Evolutionary conservation across 1,140 invertebrate species (phyloP).

Genomic region (Delia radicum): DNA sequence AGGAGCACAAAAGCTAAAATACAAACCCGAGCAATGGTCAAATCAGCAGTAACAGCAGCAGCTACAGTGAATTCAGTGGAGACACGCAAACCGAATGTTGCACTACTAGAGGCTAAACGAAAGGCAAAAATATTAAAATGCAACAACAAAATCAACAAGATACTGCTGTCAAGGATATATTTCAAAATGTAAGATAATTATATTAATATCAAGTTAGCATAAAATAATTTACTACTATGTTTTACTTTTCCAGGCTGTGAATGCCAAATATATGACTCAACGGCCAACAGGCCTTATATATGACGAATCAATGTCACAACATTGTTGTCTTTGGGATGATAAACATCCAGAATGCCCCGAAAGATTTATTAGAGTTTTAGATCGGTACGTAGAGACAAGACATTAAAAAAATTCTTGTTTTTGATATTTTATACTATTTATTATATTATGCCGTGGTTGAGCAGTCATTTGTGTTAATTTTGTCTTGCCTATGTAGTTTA

Average conservation of each 20-base stretch:
- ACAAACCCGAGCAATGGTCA: slow-evolving; percentile 62
- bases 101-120: slow-evolving; percentile 61
- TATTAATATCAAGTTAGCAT: neutral
- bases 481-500: too few species aligned
- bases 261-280: slow-evolving; percentile 61
- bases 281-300: slow-evolving; percentile 76
- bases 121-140: slow-evolving; percentile 61
- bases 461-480: neutral
- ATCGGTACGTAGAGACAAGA: slow-evolving; percentile 59
- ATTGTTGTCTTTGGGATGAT: slow-evolving; percentile 79
- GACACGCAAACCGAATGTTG: slow-evolving; percentile 57
- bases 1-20: slow-evolving; percentile 63
- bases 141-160: slow-evolving; percentile 43
- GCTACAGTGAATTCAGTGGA: slow-evolving; percentile 10
- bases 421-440: neutral
- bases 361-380: slow-evolving; percentile 68
- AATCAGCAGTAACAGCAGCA: slow-evolving; percentile 36
- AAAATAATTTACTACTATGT: neutral
- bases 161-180: slow-evolving; percentile 60
- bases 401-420: neutral
- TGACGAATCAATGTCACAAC: slow-evolving; percentile 75
- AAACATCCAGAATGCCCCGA: slow-evolving; percentile 81
- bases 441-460: neutral
- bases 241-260: slow-evolving; percentile 62
- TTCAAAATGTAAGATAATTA: slow-evolving; percentile 59